Evolutionary conservation across 2,888 invertebrate genomes (phyloP), one percentile per base, ranked within the genome.

Genomic region (Quadroppia sp.): DNA sequence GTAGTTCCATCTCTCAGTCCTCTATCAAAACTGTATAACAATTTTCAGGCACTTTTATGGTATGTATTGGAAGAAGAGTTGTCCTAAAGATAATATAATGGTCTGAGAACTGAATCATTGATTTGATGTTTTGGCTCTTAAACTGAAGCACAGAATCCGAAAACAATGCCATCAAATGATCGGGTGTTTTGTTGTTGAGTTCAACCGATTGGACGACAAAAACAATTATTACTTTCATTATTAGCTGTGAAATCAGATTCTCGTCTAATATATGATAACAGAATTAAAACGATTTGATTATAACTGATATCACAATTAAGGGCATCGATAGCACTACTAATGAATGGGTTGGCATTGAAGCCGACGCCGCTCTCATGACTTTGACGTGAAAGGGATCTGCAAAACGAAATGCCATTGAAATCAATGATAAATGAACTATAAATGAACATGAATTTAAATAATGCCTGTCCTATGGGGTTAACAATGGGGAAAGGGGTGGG

Each of bases 381-480:
- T 59, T 72, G 59, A 72, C 72, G 32, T 56, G 40, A 61, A 72
- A 72, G 45, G 71, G 36, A 56, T 71, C 71, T 71, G 20, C n/a
- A n/a, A n/a, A n/a, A n/a, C n/a, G n/a, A n/a, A n/a, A n/a, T 40
- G 30, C 20, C 67, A 67, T 20, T 4, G 23, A 25, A 67, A 71
- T 13, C 17, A 45, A 30, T 53, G 45, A 69, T 69, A 69, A 25
- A 69, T 69, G 42, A 28, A 23, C 15, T 69, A 30, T 13, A 2
- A 64, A 15, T 13, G 7, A 30, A 50, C 25, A 45, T 17, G 15
- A 42, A 70, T 64, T 64, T 64, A 36, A 64, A 36, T 64, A 64
- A 64, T 64, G 61, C n/a, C 11, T n/a, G 20, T 64, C 32, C 7
- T 56, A 15, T 56, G 30, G 30, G 15, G 15, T 56, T 6, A 17